A percentile compares a stretch with the other conserved stretches of the same genome.
Conservation (phyloP, 1,140 invertebrate species). For the Euwallacea similis region DNA sequence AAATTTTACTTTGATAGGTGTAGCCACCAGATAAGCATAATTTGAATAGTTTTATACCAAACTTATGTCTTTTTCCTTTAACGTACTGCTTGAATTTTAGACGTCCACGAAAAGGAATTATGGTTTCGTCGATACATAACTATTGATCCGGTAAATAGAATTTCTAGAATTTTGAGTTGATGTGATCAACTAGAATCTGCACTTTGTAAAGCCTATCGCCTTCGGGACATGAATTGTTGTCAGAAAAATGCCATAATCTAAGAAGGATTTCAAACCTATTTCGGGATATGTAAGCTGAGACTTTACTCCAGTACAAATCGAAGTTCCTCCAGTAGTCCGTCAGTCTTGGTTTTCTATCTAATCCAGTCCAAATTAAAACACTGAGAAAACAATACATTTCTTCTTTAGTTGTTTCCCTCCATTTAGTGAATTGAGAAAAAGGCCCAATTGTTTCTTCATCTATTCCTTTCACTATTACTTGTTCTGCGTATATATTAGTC, state of each 20-base stretch:
- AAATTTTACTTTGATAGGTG: constrained; percentile 48
- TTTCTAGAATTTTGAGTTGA: constrained; percentile 38
- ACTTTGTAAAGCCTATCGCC: constrained; percentile 19
- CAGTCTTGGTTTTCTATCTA: constrained; percentile 21
- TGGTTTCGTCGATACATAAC: constrained; percentile 47
- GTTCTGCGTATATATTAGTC: constrained; percentile 32
- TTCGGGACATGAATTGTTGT: constrained; percentile 12
- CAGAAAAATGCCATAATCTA: constrained; percentile 33
- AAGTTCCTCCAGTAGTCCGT: constrained; percentile 25
- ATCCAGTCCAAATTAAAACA: constrained; percentile 20
- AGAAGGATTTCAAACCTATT: constrained; percentile 28
- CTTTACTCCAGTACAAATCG: constrained; percentile 15
- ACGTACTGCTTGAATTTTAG: constrained; percentile 20
- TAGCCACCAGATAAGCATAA: constrained; percentile 45
- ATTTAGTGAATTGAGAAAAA: constrained; percentile 16
- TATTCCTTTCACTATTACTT: constrained; percentile 12
- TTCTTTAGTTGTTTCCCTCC: constrained; percentile 8
- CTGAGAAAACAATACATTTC: constrained; percentile 30
- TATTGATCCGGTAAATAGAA: constrained; percentile 15
- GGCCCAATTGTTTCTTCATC: constrained; percentile 4
- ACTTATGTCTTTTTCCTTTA: constrained; percentile 17
- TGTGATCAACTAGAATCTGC: constrained; percentile 5
- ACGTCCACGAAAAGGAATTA: constrained; percentile 44
- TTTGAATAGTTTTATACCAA: constrained; percentile 51
- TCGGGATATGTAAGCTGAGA: constrained; percentile 27